Evolutionary conservation across 2,797 vertebrate genomes (phyloP).

Genomic region (Setipinna tenuifilis): DNA sequence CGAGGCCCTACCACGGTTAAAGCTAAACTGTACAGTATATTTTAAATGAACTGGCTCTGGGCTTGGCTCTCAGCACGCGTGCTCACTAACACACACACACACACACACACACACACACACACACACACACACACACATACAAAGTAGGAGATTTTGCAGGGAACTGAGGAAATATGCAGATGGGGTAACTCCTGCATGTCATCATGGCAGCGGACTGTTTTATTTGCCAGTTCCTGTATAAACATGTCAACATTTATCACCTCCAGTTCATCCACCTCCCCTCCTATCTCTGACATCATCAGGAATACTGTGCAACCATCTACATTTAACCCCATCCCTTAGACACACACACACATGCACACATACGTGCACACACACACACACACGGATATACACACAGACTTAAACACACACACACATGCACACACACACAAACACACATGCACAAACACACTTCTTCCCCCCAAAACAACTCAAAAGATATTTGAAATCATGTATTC

Average conservation of each 20-base stretch:
- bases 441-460: neutral
- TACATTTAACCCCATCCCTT: neutral
- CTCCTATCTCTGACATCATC: constrained; percentile 53
- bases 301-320: constrained; percentile 43
- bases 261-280: constrained; percentile 51
- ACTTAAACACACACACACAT: neutral
- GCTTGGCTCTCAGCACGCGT: neutral
- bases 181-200: constrained; percentile 27
- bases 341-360: neutral
- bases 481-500: constrained; percentile 53
- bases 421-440: neutral
- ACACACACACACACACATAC: too few relatives aligned
- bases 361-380: constrained; percentile 28
- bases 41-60: neutral
- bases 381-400: constrained; percentile 29
- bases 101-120: too few relatives aligned
- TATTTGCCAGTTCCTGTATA: constrained; percentile 56
- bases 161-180: constrained; percentile 25
- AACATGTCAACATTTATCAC: constrained; percentile 65
- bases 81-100: too few relatives aligned
- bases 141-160: constrained; percentile 12
- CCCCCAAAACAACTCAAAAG: constrained; percentile 50
- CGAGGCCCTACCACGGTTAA: constrained; percentile 4
- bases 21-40: constrained; percentile 1
- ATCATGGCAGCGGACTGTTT: constrained; percentile 40